phyloP scores from a whole-genome alignment of 2,113 vertebrate species.

The Myrmophylax atrothorax region DNA sequence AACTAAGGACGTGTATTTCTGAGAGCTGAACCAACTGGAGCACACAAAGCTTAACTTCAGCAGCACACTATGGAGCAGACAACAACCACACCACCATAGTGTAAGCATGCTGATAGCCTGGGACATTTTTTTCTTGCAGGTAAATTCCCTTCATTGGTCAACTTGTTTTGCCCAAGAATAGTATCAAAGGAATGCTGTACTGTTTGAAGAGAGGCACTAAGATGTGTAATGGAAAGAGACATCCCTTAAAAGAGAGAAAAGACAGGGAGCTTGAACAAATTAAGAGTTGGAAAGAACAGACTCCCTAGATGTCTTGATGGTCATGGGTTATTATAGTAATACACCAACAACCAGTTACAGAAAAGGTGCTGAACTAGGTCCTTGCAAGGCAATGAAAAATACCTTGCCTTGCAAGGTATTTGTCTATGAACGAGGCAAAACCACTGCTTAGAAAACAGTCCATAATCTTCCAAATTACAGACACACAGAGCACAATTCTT shows the following conservation, averaged over 20 bases:
- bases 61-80: background rate
- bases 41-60: background rate
- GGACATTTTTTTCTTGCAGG: background rate
- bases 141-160: constrained; percentile 26
- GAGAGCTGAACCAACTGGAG: background rate
- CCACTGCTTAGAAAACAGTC: background rate
- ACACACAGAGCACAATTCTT: fast-evolving
- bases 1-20: background rate
- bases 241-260: background rate
- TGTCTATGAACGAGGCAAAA: background rate
- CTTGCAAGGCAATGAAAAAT: background rate
- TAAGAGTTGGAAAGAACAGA: background rate
- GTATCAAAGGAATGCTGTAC: constrained; percentile 1
- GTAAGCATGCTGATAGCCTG: background rate
- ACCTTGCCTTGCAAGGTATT: background rate
- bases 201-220: background rate
- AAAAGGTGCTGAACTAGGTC: background rate
- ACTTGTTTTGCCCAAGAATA: constrained; percentile 11
- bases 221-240: constrained; percentile 4
- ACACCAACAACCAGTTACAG: background rate
- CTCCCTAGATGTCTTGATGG: background rate
- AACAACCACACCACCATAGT: background rate
- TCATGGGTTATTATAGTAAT: background rate
- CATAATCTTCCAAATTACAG: background rate
- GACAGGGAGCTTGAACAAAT: constrained; percentile 12